Evolutionary conservation across 64 coral and sea anemone species (phyloP).

Genomic region (Hydrozoanthus tunicans): DNA sequence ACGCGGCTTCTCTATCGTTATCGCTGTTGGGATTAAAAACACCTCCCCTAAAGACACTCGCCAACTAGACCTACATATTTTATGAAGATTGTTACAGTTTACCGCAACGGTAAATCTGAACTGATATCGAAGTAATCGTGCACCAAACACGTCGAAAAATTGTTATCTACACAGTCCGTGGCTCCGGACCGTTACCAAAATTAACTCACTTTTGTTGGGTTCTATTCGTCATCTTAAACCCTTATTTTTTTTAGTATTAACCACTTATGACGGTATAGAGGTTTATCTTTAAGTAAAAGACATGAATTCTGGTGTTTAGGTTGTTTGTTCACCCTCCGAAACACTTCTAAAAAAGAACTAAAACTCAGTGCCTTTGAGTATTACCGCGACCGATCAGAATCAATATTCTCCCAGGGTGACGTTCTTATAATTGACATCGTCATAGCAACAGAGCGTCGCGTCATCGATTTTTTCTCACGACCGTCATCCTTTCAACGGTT

Average conservation of each 20-base stretch:
- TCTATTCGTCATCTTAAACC: neutral
- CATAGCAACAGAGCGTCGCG: slow-evolving; percentile 99
- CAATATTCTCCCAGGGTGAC: slow-evolving; percentile 73
- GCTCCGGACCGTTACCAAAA: neutral
- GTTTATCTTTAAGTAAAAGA: neutral
- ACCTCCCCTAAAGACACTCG: neutral
- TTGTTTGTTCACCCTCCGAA: neutral
- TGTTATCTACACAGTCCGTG: neutral
- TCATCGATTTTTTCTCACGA: slow-evolving; percentile 98
- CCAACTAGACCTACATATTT: neutral
- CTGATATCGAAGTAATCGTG: neutral
- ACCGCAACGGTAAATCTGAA: neutral
- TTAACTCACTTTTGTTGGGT: neutral
- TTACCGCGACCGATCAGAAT: slow-evolving; percentile 51
- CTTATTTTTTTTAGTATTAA: neutral
- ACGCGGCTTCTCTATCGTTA: too few species aligned
- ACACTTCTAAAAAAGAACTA: neutral
- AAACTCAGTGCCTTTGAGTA: neutral
- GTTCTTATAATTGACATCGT: slow-evolving; percentile 80
- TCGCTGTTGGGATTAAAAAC: neutral
- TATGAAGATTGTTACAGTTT: neutral
- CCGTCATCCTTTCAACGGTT: slow-evolving; percentile 98
- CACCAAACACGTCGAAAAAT: neutral
- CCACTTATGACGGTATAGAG: neutral
- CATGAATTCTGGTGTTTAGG: neutral